A percentile compares a stretch with the other conserved stretches of the same genome.
These are phyloP conservation scores for Leptarthrus brevirostris DNA, from an alignment of 2,888 invertebrate genomes.

Conservation along the genomic window DNA sequence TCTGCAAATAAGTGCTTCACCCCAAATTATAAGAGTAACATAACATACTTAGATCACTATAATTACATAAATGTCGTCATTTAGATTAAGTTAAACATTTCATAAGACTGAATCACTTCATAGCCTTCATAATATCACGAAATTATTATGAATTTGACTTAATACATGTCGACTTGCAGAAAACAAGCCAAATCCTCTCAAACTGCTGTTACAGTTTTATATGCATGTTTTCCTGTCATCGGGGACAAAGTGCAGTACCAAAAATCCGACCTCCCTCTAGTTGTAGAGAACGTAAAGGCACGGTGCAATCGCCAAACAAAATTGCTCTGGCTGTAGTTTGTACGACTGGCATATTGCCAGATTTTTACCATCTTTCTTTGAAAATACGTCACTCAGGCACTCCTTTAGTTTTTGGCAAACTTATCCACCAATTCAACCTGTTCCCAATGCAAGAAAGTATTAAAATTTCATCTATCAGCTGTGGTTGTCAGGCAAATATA, in stretches of 20 bases:
- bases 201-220: slow-evolving; percentile 29
- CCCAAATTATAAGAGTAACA: too few species aligned
- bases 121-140: too few species aligned
- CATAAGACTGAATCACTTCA: too few species aligned
- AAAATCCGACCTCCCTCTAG: not conserved
- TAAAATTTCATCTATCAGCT: slow-evolving; percentile 32
- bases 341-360: slow-evolving; percentile 47
- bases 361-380: slow-evolving; percentile 30
- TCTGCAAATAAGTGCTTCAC: too few species aligned
- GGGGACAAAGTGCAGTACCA: slow-evolving; percentile 30
- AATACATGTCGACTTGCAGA: slow-evolving; percentile 36
- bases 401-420: not conserved
- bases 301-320: slow-evolving; percentile 49
- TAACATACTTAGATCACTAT: too few species aligned
- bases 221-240: slow-evolving; percentile 34
- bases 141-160: slow-evolving; percentile 23
- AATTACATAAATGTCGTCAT: too few species aligned
- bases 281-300: not conserved
- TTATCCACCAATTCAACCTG: slow-evolving; percentile 22
- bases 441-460: slow-evolving; percentile 14
- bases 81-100: too few species aligned
- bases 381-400: slow-evolving; percentile 23
- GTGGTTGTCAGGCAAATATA: slow-evolving; percentile 10
- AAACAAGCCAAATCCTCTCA: slow-evolving; percentile 29
- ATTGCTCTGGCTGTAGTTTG: slow-evolving; percentile 45